Evolutionary conservation across 2,888 invertebrate genomes (phyloP).

Genomic region (Stegophylla sp.): DNA sequence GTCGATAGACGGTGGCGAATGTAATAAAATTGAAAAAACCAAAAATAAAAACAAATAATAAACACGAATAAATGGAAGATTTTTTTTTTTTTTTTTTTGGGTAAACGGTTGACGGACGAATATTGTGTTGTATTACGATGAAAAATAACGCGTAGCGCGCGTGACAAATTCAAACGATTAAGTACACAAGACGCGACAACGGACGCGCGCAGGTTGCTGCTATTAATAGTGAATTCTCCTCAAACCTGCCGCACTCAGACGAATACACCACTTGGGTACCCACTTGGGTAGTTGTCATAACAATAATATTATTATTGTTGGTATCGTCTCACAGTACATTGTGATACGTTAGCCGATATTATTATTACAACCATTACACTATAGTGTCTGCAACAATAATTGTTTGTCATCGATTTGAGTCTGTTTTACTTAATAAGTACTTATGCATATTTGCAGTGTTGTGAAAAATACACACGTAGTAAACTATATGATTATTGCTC

Average conservation of each 20-base stretch:
- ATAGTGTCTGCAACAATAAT: too few species aligned
- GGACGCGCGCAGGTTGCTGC: too few species aligned
- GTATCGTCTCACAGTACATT: not conserved
- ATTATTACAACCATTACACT: too few species aligned
- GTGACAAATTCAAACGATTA: slow-evolving; percentile 49
- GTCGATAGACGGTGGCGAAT: not conserved
- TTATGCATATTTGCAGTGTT: too few species aligned
- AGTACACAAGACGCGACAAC: not conserved
- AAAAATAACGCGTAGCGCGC: slow-evolving; percentile 45
- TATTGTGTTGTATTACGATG: not conserved
- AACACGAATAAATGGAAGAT: slow-evolving; percentile 2
- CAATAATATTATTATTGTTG: not conserved
- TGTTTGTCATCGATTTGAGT: too few species aligned
- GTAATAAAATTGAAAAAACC: not conserved
- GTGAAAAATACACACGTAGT: too few species aligned
- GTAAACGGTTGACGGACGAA: slow-evolving; percentile 24
- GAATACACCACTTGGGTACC: not conserved
- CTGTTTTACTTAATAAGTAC: too few species aligned
- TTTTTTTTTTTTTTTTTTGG: too few species aligned
- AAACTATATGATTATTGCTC: too few species aligned
- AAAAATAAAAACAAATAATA: not conserved
- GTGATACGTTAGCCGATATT: not conserved
- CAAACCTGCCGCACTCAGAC: not conserved
- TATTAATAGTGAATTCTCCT: not conserved
- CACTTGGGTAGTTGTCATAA: not conserved